Base-by-base conservation (phyloP, 2,113 vertebrate genomes). In the Mus spicilegus region DNA sequence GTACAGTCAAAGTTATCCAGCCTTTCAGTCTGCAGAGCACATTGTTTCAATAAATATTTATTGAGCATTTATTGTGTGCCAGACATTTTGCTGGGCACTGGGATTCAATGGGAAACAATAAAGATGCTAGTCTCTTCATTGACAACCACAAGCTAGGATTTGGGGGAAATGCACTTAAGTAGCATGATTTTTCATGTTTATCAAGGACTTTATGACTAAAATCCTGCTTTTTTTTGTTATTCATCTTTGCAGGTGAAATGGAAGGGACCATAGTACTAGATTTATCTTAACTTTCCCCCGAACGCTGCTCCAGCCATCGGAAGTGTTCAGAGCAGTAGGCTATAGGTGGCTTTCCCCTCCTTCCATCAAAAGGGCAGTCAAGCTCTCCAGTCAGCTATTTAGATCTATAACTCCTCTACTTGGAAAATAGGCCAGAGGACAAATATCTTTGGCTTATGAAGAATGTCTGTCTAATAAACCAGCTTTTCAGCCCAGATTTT, bases 1-100 rank as follows among this genome's bases (percentile, higher is more conserved):
- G 49, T 78, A 82, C 51, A 56, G 54, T 87, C 46, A 89, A 92
- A 90, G 76, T 89, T 81, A 94, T 81, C 76, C 36, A 67, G 56
- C 77, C 54, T 54, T 95, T 85, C 85, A 95, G 80, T 90, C 49
- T 97, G 94, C 61, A 28, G 49, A 75, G 33, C 49, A 90, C n/a
- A 63, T 81, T 93, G 51, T 58, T 93, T 94, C 54, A 56, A 96
- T 94, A 96, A 96, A 95, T 97, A 96, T 91, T 96, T 96, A 94
- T 91, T 92, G 95, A 97, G 78, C 84, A 87, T 85, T 93, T 95
- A 85, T 61, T 93, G 17, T 89, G 63, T 84, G 67, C 86, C 69
- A 96, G 85, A 58, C 22, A 87, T 86, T 91, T 69, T 89, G 36
- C 61, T 95, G 24, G 33, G 26, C 80, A 58, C 49, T 56, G 9